These are phyloP conservation scores for Magallana gigas DNA, from an alignment of 1,140 invertebrate species.

Conservation along the genomic window DNA sequence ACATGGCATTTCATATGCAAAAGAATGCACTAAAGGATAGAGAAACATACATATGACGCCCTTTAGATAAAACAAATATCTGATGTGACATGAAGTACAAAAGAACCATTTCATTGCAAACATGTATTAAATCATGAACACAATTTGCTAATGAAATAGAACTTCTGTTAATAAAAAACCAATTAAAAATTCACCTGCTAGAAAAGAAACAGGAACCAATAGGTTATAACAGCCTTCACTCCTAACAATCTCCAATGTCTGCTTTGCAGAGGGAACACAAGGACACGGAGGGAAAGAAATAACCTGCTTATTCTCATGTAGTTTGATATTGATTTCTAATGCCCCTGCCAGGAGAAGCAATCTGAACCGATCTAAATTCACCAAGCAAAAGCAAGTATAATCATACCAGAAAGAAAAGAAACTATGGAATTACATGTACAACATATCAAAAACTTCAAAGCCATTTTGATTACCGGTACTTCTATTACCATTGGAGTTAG, in stretches of 20 bases:
- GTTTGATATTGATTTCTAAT: neutral
- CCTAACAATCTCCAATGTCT: neutral
- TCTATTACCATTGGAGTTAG: no score
- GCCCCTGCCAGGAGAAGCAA: neutral
- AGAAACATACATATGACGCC: neutral
- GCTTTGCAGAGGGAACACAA: neutral
- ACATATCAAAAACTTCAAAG: neutral
- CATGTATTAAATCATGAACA: neutral
- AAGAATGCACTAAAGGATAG: neutral
- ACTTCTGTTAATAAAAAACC: neutral
- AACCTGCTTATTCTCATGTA: neutral
- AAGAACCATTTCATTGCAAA: conserved; percentile 18
- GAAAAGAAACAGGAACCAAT: neutral
- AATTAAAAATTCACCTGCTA: neutral
- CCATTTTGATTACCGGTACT: neutral
- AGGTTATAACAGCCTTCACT: neutral
- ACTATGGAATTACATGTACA: neutral
- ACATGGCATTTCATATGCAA: neutral
- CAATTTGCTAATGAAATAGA: neutral
- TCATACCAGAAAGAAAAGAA: neutral
- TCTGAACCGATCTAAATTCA: conserved; percentile 2
- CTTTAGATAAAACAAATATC: neutral
- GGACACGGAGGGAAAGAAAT: neutral
- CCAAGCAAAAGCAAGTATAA: neutral
- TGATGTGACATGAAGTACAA: neutral